Percentiles rank a stretch among this genome's conserved stretches.
phyloP scores from a whole-genome alignment of 1,140 invertebrate species.

The Apocrypta bakeri region DNA sequence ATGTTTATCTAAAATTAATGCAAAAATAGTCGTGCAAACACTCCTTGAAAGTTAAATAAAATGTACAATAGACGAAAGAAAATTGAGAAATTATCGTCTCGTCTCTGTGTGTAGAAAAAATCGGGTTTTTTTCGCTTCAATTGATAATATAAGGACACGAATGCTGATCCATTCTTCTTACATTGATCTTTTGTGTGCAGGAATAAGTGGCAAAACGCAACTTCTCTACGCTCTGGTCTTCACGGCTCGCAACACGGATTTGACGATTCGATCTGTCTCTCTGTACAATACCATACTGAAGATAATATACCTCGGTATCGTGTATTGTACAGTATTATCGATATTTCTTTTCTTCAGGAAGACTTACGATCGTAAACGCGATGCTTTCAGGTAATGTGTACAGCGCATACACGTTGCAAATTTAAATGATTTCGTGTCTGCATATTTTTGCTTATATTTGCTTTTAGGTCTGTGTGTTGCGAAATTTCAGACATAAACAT shows the following conservation, averaged over 20 bases:
- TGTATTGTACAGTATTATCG: constrained; percentile 39
- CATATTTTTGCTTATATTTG: neutral
- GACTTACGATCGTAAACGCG: constrained; percentile 40
- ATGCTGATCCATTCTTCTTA: neutral
- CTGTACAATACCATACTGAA: constrained; percentile 43
- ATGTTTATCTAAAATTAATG: neutral
- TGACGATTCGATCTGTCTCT: constrained; percentile 20
- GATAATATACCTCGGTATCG: constrained; percentile 26
- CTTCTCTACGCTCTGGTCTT: constrained; percentile 42
- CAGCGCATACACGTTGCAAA: neutral
- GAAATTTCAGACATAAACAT: neutral
- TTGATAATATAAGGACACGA: neutral
- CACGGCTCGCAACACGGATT: constrained; percentile 27
- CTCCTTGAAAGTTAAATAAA: too few species aligned
- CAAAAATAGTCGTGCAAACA: neutral
- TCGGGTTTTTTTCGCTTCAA: neutral
- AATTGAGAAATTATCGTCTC: neutral
- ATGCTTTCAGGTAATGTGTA: constrained; percentile 47
- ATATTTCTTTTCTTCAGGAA: constrained; percentile 45
- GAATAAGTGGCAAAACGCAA: constrained; percentile 47
- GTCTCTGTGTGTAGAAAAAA: neutral
- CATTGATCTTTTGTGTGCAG: constrained; percentile 32
- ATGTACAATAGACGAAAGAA: too few species aligned
- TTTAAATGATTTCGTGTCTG: neutral
- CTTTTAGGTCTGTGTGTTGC: neutral